Base-by-base conservation (phyloP, 1,140 invertebrate genomes). In the Carcinoscorpius rotundicauda region DNA sequence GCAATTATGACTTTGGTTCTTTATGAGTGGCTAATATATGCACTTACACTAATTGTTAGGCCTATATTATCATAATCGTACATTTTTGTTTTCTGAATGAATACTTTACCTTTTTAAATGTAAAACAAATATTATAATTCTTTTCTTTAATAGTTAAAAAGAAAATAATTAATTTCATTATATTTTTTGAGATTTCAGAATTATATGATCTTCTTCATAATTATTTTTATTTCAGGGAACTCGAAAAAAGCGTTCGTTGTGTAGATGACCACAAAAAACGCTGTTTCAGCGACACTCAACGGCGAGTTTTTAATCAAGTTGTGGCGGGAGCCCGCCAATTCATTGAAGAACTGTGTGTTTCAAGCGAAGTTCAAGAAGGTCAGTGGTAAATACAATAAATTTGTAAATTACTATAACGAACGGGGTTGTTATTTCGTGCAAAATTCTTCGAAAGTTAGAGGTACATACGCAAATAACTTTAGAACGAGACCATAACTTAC, bases 301-400 rank as follows among this genome's bases (percentile, higher is more conserved):
- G 61, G 50, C 66, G 67, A 52, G 69, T 70, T 5, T 70, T 65
- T 63, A 66, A 63, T 49, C 66, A 70, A 49, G 63, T 67, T 29
- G 69, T 67, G n/a, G 53, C 69, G 6, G 66, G 65, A 29, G 69
- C 69, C 4, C 65, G 66, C 56, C 69, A 67, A 64, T 61, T 70
- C 8, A 50, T 67, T 9, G 11, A 48, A 50, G 69, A 67, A 29
- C 57, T 70, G 6, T 70, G 69, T 62, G 66, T 68, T 56, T 58
- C 67, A 49, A 62, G 60, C 8, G 49, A 58, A 8, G 63, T 69
- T 11, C 68, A 69, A 63, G 57, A 64, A 64, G 65, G 68, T 67
- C 65, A 60, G 49, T 60, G 6, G 6, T 49, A 29, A 29, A 29
- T 29, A 29, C 0, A 1, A 29, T 29, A 29, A 29, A 29, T 29